Evolutionary conservation across 2,797 vertebrate genomes (phyloP), one percentile per base, ranked within the genome.

Genomic region (Parambassis ranga): DNA sequence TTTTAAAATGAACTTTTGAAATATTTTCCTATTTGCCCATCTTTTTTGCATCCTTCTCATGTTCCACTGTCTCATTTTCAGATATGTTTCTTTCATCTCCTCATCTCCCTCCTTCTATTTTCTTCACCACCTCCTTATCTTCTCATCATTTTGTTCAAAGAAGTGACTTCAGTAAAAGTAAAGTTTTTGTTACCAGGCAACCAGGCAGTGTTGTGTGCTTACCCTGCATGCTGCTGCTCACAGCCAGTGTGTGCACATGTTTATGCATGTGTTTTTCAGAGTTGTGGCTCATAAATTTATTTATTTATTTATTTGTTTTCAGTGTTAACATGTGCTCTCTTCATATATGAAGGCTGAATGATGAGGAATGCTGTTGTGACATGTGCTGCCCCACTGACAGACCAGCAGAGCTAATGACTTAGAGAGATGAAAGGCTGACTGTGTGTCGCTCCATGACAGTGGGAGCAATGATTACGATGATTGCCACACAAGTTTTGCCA

Each of bases 181-280:
- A 7, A 14, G 64, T 70, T 55, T 70, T 55, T 47, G 71, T 76
- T 78, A n/a, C 79, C 68, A 76, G 57, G 77, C 81, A 80, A 76
- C 76, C 19, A 30, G 52, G 64, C 38, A 11, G 13, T 38, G 14
- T 47, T 7, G 2, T 48, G 14, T 23, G 7, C 32, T 35, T 20
- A 1, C 49, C 15, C 7, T 14, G 44, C 1, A 3, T 8, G 62
- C 31, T 37, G 44, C 30, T 16, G 31, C 74, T 46, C 20, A 10
- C 42, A 35, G n/a, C 2, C 2, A 38, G 46, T n/a, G 32, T 51
- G 32, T 42, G 20, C 39, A 36, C 41, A 19, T 32, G 28, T 71
- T 57, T 42, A 23, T 47, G 64, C 22, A 53, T 35, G 28, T 65
- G 33, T 43, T 37, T 22, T 7, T 37, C 26, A 51, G 28, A 55